phyloP scores from a whole-genome alignment of 2,797 vertebrate species.

The Xiphorhynchus erythropygius region DNA sequence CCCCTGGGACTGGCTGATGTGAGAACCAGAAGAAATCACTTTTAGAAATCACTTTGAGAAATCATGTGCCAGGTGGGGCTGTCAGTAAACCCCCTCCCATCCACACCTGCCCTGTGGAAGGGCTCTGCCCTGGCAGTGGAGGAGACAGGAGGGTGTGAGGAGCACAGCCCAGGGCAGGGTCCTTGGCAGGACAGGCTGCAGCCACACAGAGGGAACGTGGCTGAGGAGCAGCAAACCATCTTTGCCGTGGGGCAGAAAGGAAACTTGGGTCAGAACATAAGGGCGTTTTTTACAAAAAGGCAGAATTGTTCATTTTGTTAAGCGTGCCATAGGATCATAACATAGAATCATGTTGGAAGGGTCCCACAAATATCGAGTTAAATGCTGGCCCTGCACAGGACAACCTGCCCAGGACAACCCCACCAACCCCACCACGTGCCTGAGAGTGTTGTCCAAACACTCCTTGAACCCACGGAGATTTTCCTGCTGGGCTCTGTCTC shows the following conservation, averaged over 20 bases:
- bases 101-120: background rate
- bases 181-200: background rate
- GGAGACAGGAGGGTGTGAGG: too few relatives aligned
- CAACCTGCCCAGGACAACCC: background rate
- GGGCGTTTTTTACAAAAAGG: background rate
- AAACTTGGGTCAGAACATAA: background rate
- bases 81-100: background rate
- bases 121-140: background rate
- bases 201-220: rapidly evolving
- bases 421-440: background rate
- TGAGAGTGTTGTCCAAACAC: background rate
- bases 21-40: background rate
- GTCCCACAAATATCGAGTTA: background rate
- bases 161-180: background rate
- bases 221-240: background rate
- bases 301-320: background rate
- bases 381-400: background rate
- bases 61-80: background rate
- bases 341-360: background rate
- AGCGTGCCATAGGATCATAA: background rate
- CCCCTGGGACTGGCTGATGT: background rate
- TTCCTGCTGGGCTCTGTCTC: background rate
- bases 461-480: background rate
- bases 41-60: background rate
- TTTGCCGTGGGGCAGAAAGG: rapidly evolving